phyloP scores from a whole-genome alignment of 1,140 invertebrate species.

The Diplogasteroides magnus region DNA sequence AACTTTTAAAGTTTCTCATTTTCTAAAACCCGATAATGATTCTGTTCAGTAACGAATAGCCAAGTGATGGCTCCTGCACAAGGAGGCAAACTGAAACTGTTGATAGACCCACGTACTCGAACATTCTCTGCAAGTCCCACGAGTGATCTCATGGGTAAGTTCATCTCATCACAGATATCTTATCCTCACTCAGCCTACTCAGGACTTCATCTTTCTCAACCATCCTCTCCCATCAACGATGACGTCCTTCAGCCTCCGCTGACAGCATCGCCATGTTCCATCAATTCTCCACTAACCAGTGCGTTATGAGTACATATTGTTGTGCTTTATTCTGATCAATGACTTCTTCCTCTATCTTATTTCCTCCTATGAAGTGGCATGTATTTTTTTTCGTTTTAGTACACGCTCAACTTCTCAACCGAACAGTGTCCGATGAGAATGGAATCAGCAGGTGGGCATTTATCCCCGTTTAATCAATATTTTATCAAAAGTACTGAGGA shows the following conservation, averaged over 20 bases:
- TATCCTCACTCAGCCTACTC: no score
- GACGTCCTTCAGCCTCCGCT: slow-evolving; percentile 40
- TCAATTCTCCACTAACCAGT: slow-evolving; percentile 32
- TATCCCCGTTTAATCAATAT: slow-evolving; percentile 5
- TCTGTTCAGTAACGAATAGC: no score
- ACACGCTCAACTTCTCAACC: not conserved
- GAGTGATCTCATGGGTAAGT: not conserved
- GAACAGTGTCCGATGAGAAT: not conserved
- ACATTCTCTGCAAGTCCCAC: not conserved
- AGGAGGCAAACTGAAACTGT: not conserved
- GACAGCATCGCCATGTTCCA: slow-evolving; percentile 57
- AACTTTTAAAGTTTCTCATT: not conserved
- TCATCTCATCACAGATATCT: no score
- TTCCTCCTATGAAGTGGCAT: no score
- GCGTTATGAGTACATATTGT: no score
- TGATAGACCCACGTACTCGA: not conserved
- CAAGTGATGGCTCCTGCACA: not conserved
- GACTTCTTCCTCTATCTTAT: no score
- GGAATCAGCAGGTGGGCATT: not conserved
- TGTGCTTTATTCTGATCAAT: no score
- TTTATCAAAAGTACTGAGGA: slow-evolving; percentile 5
- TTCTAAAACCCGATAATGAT: not conserved
- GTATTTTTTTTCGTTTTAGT: no score
- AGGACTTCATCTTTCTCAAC: not conserved
- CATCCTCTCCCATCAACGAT: slow-evolving; percentile 16